These are phyloP conservation scores for Ctenomys sociabilis DNA, from an alignment of 2,113 vertebrate genomes.

Conservation along the genomic window DNA sequence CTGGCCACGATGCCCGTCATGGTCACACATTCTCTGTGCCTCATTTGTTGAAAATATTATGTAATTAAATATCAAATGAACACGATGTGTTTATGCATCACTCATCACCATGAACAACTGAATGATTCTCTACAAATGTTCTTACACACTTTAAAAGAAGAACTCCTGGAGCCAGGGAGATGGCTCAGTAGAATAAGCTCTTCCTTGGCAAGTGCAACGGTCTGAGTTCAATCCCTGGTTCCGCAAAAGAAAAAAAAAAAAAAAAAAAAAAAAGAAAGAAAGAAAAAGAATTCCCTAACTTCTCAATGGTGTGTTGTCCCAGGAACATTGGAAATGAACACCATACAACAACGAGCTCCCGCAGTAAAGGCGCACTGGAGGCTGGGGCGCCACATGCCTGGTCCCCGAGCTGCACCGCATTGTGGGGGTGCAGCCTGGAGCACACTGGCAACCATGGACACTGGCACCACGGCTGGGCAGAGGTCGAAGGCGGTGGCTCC, in stretches of 20 bases:
- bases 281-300: neutral
- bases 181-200: too few relatives aligned
- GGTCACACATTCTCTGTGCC: neutral
- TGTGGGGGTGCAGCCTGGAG: too few relatives aligned
- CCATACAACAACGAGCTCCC: neutral
- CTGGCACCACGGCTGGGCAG: neutral
- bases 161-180: too few relatives aligned
- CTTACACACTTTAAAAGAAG: neutral
- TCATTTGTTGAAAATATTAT: neutral
- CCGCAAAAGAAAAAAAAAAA: too few relatives aligned
- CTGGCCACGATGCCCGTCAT: too few relatives aligned
- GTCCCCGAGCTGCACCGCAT: too few relatives aligned
- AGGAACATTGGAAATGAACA: neutral
- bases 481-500: neutral
- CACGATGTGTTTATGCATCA: conserved; percentile 20
- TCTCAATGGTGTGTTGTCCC: neutral
- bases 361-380: neutral
- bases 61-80: neutral
- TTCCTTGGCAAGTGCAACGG: too few relatives aligned
- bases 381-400: too few relatives aligned
- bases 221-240: too few relatives aligned
- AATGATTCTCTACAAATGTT: neutral
- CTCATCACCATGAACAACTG: neutral
- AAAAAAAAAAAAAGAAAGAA: too few relatives aligned
- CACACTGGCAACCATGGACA: too few relatives aligned